A percentile compares a stretch with the other conserved stretches of the same genome.
These are phyloP conservation scores for Pteropus rufus DNA, from an alignment of 2,797 vertebrate genomes.

Conservation along the genomic window DNA sequence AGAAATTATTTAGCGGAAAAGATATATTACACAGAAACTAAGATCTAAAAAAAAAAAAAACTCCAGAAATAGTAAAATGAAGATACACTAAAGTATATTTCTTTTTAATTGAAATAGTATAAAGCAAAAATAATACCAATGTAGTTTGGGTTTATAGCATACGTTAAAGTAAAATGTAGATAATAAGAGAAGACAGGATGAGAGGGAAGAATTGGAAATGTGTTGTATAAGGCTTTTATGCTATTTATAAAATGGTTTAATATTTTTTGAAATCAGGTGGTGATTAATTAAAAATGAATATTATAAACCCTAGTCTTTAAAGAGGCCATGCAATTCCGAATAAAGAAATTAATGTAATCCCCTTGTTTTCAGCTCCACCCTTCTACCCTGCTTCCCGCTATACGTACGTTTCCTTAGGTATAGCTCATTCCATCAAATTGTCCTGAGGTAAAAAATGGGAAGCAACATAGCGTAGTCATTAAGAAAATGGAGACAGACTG, in stretches of 20 bases:
- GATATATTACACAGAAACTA: background rate
- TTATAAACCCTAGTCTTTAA: background rate
- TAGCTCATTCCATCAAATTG: background rate
- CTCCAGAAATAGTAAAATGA: background rate
- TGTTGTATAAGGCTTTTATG: background rate
- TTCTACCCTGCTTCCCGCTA: background rate
- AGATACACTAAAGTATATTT: background rate
- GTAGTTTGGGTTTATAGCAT: background rate
- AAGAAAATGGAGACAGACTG: background rate
- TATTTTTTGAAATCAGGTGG: background rate
- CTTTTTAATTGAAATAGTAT: background rate
- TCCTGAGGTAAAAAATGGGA: background rate
- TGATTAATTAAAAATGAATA: background rate
- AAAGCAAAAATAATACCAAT: background rate
- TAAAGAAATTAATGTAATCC: background rate
- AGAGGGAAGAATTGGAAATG: background rate
- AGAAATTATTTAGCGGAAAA: background rate
- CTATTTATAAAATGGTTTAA: background rate
- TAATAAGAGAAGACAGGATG: background rate
- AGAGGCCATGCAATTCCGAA: background rate
- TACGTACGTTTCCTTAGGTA: background rate
- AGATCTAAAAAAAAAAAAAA: background rate
- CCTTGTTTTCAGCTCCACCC: background rate
- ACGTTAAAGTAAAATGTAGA: background rate
- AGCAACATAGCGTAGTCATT: background rate